Evolutionary conservation across 1,140 invertebrate genomes (phyloP).

Genomic region (Drosophila ohnishii): DNA sequence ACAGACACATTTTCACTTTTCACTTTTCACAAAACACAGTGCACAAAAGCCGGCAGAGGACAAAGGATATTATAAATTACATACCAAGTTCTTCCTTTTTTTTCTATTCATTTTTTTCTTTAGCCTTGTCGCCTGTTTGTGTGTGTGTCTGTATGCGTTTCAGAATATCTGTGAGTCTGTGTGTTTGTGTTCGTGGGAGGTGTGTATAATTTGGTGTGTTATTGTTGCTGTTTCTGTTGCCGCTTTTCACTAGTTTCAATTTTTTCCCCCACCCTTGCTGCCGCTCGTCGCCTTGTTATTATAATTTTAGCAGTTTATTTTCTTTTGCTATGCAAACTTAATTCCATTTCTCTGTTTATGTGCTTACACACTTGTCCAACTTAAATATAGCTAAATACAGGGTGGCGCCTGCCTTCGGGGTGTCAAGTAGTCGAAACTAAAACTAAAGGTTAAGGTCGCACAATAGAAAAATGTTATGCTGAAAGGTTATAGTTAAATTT

Average conservation of each 20-base stretch:
- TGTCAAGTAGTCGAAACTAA: no score
- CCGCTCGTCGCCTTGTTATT: conserved; percentile 57
- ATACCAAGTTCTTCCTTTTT: conserved; percentile 52
- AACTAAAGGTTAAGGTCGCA: no score
- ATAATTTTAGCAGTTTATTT: conserved; percentile 80
- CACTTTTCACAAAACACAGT: conserved; percentile 70
- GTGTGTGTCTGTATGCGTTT: background rate
- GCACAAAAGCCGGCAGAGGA: conserved; percentile 55
- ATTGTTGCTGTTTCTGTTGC: conserved; percentile 42
- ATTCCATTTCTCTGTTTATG: conserved; percentile 83
- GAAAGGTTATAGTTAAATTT: no score
- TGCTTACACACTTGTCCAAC: conserved; percentile 80
- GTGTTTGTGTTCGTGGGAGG: conserved; percentile 17
- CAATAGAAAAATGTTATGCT: no score
- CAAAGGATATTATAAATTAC: conserved; percentile 82
- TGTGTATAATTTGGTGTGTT: conserved; percentile 50
- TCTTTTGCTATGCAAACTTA: conserved; percentile 81
- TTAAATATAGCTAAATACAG: conserved; percentile 55
- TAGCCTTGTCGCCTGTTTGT: conserved; percentile 27
- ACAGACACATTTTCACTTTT: conserved; percentile 75
- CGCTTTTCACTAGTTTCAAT: conserved; percentile 64
- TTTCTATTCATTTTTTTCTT: conserved; percentile 18
- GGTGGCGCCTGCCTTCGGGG: background rate
- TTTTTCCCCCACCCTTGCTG: conserved; percentile 27
- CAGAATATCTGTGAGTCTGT: conserved; percentile 8